Conservation (phyloP, 2,113 vertebrate species). For the Numenius arquata region DNA sequence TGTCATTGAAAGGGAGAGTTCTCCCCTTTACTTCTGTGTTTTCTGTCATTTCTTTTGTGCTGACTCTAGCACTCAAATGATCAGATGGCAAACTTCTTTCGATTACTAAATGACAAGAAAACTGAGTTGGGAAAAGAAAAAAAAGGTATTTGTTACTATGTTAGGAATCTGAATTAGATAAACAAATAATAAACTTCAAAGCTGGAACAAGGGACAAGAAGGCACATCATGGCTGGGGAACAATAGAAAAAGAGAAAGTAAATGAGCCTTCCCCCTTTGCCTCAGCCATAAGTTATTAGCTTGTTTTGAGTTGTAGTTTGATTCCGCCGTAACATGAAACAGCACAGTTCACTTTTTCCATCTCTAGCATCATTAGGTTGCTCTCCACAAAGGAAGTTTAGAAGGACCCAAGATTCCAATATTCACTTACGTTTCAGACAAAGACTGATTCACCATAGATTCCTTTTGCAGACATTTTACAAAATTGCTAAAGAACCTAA, state of each 20-base stretch:
- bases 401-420: neutral
- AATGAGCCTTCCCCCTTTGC: neutral
- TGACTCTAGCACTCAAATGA: neutral
- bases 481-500: neutral
- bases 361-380: neutral
- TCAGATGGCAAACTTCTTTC: neutral
- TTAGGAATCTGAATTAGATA: neutral
- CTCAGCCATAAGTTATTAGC: neutral
- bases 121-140: neutral
- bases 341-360: neutral
- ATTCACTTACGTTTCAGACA: neutral
- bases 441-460: neutral
- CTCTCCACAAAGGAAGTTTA: neutral
- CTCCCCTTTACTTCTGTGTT: neutral
- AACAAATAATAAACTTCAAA: neutral
- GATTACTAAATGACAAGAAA: neutral
- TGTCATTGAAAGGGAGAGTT: neutral
- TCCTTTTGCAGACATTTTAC: neutral
- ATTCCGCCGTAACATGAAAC: neutral
- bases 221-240: accelerated
- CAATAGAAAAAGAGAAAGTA: neutral
- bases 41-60: neutral
- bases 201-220: accelerated
- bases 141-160: neutral
- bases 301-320: neutral